phyloP scores from a whole-genome alignment of 2,113 vertebrate species.

The Probosciger aterrimus region DNA sequence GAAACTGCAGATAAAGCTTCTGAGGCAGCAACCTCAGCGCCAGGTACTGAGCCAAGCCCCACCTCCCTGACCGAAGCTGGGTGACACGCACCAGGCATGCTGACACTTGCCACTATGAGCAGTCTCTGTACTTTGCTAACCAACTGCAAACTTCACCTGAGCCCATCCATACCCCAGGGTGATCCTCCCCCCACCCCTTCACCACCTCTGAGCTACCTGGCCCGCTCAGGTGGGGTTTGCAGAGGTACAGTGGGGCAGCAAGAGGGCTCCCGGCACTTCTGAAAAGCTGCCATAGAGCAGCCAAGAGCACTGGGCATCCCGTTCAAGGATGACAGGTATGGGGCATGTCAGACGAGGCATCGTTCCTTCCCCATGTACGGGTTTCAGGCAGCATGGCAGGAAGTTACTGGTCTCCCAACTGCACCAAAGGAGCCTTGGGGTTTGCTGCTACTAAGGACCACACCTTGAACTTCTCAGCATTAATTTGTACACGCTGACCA shows the following conservation, averaged over 20 bases:
- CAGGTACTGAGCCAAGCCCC: not conserved
- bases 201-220: not conserved
- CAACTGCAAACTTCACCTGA: not conserved
- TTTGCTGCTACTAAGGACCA: not conserved
- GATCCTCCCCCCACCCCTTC: rapidly evolving
- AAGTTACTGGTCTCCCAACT: not conserved
- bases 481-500: not conserved
- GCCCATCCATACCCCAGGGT: rapidly evolving
- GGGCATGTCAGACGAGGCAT: not conserved
- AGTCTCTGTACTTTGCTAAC: not conserved
- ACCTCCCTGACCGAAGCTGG: not conserved
- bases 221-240: rapidly evolving
- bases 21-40: not conserved
- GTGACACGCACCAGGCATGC: not conserved
- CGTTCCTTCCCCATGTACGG: not conserved
- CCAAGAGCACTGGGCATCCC: not conserved
- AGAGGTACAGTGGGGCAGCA: not conserved
- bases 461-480: not conserved
- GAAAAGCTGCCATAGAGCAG: not conserved
- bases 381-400: not conserved
- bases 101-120: rapidly evolving
- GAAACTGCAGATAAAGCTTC: slow-evolving; percentile 41
- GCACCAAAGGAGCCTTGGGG: not conserved
- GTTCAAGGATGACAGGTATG: not conserved
- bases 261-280: not conserved